Evolutionary conservation across 2,113 vertebrate genomes (phyloP), one percentile per base, ranked within the genome.

Genomic region (Xyrauchen texanus): DNA sequence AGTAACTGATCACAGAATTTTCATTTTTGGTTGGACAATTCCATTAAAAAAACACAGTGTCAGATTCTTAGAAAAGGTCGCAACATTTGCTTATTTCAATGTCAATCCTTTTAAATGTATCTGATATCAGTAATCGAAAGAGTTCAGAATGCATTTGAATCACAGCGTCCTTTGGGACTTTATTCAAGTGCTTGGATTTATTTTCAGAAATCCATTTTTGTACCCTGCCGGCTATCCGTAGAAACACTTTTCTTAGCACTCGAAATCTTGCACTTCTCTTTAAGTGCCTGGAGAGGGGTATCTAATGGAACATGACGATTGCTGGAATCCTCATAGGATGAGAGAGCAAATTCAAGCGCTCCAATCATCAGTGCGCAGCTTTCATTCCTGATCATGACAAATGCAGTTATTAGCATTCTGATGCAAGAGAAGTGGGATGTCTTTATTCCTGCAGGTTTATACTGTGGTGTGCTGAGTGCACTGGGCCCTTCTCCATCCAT

Each of bases 321-420:
- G 70, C 62, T 49, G 79, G 68, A 71, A 42, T 8, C 67, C 85
- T 82, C 64, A 42, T 47, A 34, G 80, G 86, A 79, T 79, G 66
- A n/a, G 58, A 34, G 52, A 58, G 61, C 70, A 82, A 78, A 85
- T 86, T 85, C 64, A 4, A 70, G 81, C 85, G 80, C 85, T 65
- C 68, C 71, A 65, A 69, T 64, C 49, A 82, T 81, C 68, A 34
- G 42, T 62, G 74, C 11, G 60, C 13, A 12, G 34, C 85, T 86
- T 79, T 82, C 77, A 87, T 86, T 87, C 80, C n/a, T 85, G 85
- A 81, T 83, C 5, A 53, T 84, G 88, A 89, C 87, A 82, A 89
- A 88, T 72, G 79, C 61, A 79, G 78, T 82, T 86, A 89, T 90
- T 88, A 89, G 87, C 89, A 90, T 91, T 89, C 84, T n/a, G 68